Percentiles rank a stretch among this genome's conserved stretches.
phyloP scores from a whole-genome alignment of 2,113 vertebrate species.

The Tinamus guttatus region DNA sequence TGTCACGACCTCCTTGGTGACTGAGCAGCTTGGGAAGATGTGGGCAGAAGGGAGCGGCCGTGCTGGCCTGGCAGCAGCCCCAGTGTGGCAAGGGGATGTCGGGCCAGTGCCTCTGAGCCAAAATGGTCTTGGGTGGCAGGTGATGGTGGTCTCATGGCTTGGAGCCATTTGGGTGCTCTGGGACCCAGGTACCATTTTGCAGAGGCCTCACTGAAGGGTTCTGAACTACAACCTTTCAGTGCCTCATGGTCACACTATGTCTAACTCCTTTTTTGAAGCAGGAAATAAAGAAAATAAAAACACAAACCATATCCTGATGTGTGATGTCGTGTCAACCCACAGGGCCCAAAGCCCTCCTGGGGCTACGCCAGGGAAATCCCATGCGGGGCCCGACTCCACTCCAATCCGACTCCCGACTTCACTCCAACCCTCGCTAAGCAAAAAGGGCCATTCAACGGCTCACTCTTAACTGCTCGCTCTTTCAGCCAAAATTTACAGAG shows the following conservation, averaged over 20 bases:
- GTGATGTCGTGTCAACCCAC: background rate
- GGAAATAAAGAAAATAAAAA: too few relatives aligned
- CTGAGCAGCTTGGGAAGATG: too few relatives aligned
- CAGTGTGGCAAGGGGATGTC: too few relatives aligned
- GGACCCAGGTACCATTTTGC: background rate
- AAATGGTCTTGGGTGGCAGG: accelerated
- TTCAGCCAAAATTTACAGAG: background rate
- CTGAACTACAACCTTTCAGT: accelerated
- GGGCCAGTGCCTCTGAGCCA: too few relatives aligned
- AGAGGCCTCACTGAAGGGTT: accelerated
- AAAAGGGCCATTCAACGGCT: too few relatives aligned
- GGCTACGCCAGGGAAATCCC: background rate
- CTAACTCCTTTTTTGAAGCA: background rate
- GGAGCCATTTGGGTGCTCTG: accelerated
- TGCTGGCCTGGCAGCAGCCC: too few relatives aligned
- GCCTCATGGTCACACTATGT: background rate
- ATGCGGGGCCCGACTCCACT: too few relatives aligned
- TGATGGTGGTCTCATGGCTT: background rate
- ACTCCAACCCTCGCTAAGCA: background rate
- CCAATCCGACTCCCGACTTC: too few relatives aligned
- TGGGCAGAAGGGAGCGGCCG: too few relatives aligned
- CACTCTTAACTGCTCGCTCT: background rate
- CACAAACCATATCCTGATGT: background rate
- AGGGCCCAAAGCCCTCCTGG: background rate
- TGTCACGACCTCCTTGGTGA: too few relatives aligned